Evolutionary conservation across 2,888 invertebrate species (phyloP), one percentile per base, ranked within the genome.

Genomic region (Acleris holmiana): DNA sequence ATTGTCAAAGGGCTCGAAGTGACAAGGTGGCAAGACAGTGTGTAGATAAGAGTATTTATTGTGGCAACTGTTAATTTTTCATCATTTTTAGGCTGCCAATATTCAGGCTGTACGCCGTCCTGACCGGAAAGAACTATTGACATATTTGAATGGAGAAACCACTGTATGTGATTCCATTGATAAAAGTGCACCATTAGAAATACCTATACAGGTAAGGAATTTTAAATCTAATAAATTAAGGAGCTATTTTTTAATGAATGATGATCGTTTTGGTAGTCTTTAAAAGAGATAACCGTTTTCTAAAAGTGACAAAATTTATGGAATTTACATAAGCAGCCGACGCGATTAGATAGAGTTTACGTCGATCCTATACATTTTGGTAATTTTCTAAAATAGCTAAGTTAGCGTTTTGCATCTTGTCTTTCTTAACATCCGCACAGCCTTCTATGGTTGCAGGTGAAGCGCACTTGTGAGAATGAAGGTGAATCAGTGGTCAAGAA

Each of bases 151-250:
- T 94, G 99, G 99, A 4, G 99, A 99, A 90, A 97, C 98, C 2
- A 94, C 95, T 0, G 96, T 98, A 60, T 98, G 98, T 76, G 95
- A 96, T 40, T 98, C 97, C 71, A 99, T 99, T 83, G 99, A 99
- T 86, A 99, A 99, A 88, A 98, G 98, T 87, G 99, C 99, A 23
- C 99, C 99, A 0, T 91, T 99, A 69, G 99, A 99, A 93, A 97
- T 99, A 72, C 98, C 98, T 21, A 98, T 97, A 15, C 98, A 98
- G 93, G 96, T 40, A 13, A 40, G 15, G 13, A 8, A 8, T 40
- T 40, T 25, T 25, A 2, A 1, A 8, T 1, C 0, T 23, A 25
- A 8, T 25, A 2, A 25, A 23, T 23, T 23, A 23, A 23, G 23
- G 23, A 23, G 25, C 25, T 8, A 25, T 0, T 6, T 25, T 25